Conservation (phyloP, 2,113 vertebrate genomes). For the Megaptera novaeangliae region DNA sequence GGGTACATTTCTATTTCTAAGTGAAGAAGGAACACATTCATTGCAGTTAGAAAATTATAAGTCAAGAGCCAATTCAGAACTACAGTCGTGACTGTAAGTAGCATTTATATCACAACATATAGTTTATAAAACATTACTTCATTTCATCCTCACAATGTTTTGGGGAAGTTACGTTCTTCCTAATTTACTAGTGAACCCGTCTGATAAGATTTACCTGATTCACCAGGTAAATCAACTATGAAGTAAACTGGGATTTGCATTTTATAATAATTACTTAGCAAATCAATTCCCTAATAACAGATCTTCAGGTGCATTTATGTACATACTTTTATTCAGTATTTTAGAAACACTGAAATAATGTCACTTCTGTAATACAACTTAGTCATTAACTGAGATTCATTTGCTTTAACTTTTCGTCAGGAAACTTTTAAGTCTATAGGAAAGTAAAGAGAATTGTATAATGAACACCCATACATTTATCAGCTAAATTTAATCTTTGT, state of each 20-base stretch:
- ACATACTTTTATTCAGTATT: background rate
- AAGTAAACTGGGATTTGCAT: conserved; percentile 15
- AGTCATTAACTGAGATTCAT: background rate
- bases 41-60: background rate
- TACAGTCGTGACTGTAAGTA: background rate
- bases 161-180: background rate
- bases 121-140: background rate
- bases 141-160: background rate
- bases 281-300: conserved; percentile 13
- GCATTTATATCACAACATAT: background rate
- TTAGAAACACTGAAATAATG: background rate
- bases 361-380: background rate
- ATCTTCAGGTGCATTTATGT: background rate
- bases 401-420: conserved; percentile 12
- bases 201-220: conserved; percentile 1
- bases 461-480: background rate
- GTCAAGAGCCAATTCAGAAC: background rate
- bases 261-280: conserved; percentile 21
- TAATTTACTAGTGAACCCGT: background rate
- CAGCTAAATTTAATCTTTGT: background rate
- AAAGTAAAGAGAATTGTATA: background rate
- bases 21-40: background rate
- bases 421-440: background rate
- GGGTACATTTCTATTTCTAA: background rate
- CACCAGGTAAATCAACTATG: background rate